Evolutionary conservation across 2,113 vertebrate species (phyloP).

Genomic region (Pyrgilauda ruficollis): DNA sequence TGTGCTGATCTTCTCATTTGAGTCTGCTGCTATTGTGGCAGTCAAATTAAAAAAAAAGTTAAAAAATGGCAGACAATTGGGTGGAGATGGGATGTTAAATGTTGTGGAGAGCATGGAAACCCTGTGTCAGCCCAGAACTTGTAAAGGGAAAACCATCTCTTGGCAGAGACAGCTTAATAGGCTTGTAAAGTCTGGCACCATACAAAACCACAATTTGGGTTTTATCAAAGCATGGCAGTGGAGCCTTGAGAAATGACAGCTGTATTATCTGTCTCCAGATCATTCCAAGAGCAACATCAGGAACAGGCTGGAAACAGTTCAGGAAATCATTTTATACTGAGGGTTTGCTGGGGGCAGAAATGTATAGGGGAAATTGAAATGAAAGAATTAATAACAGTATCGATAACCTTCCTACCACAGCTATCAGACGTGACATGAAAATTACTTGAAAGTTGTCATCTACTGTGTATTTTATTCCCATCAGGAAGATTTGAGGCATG

Average conservation of each 20-base stretch:
- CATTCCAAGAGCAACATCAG: conserved; percentile 7
- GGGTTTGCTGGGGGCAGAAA: conserved; percentile 48
- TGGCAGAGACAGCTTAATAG: conserved; percentile 55
- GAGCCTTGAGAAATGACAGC: conserved; percentile 58
- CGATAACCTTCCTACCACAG: conserved; percentile 14
- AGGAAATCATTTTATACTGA: conserved; percentile 20
- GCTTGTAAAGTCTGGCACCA: conserved; percentile 57
- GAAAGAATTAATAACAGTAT: conserved; percentile 59
- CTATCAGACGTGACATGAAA: neutral
- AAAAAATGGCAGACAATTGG: neutral
- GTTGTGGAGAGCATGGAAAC: conserved; percentile 10
- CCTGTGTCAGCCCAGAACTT: conserved; percentile 7
- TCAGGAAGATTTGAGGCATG: conserved; percentile 21
- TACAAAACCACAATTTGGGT: conserved; percentile 38
- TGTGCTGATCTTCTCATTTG: neutral
- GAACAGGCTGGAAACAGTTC: conserved; percentile 29
- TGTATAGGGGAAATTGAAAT: conserved; percentile 16
- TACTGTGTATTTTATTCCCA: conserved; percentile 19
- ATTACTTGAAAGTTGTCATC: conserved; percentile 32
- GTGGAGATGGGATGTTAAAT: neutral
- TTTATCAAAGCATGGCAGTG: conserved; percentile 52
- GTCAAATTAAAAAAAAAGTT: neutral
- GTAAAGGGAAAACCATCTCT: conserved; percentile 30
- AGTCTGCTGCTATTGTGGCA: neutral
- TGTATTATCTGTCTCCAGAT: conserved; percentile 52